A percentile compares a stretch with the other conserved stretches of the same genome.
Evolutionary conservation across 2,888 invertebrate genomes (phyloP).

Genomic region (Andrena bucephala): DNA sequence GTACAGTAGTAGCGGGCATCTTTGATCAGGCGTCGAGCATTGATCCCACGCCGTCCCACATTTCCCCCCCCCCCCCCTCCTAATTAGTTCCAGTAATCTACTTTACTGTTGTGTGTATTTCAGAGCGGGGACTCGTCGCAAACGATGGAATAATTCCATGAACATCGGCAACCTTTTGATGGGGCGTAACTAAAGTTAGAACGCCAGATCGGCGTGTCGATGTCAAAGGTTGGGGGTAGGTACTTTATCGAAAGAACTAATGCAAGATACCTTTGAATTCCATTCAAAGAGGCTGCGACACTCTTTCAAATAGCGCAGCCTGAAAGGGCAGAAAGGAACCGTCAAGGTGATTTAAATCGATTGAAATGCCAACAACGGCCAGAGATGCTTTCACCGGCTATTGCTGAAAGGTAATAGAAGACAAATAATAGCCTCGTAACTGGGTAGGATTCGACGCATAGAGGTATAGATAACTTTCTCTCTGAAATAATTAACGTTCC

Average conservation of each 20-base stretch:
- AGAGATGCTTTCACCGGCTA: not conserved
- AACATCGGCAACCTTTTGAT: not conserved
- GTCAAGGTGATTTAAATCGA: constrained; percentile 1
- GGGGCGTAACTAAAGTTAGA: constrained; percentile 19
- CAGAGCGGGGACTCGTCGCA: not conserved
- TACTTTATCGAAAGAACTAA: not conserved
- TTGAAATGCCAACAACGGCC: not conserved
- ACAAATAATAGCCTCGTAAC: not conserved
- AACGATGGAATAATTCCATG: constrained; percentile 21
- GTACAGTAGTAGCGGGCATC: not conserved
- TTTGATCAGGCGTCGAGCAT: constrained; percentile 21
- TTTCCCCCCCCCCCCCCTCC: too few relatives aligned
- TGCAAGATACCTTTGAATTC: not conserved
- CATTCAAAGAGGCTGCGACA: not conserved
- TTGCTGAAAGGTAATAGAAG: not conserved
- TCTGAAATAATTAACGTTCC: not conserved
- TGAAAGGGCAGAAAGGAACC: not conserved
- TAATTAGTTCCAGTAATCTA: constrained; percentile 19
- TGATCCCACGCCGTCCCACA: not conserved
- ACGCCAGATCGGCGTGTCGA: not conserved
- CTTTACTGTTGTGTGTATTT: not conserved
- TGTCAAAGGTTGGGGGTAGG: constrained; percentile 12
- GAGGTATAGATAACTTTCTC: not conserved
- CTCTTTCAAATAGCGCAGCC: not conserved
- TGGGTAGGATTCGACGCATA: not conserved